These are phyloP conservation scores for Himalopsyche phryganea DNA, from an alignment of 1,140 invertebrate species.

Conservation along the genomic window DNA sequence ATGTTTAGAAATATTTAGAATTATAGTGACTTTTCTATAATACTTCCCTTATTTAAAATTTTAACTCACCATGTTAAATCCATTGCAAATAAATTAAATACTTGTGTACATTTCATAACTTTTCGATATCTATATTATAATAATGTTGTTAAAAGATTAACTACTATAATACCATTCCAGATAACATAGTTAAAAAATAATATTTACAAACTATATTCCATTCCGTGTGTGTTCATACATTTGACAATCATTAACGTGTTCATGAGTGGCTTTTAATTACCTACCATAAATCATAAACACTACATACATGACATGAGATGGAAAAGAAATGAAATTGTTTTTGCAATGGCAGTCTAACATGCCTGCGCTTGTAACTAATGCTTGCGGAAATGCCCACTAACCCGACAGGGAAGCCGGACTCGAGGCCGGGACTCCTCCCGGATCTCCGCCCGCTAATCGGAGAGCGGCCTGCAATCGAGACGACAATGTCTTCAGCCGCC, in stretches of 20 bases:
- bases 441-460: conserved; percentile 63
- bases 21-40: no score
- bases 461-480: conserved; percentile 55
- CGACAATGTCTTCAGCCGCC: conserved; percentile 78
- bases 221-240: no score
- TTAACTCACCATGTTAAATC: no score
- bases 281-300: neutral
- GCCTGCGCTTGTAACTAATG: conserved; percentile 35
- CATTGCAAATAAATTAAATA: no score
- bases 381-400: conserved; percentile 34
- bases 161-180: no score
- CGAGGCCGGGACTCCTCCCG: conserved; percentile 57
- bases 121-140: no score
- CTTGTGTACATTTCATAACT: no score
- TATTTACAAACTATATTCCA: no score
- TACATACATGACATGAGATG: conserved; percentile 4
- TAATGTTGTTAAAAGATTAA: no score
- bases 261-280: neutral
- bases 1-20: no score
- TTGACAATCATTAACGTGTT: neutral
- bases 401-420: conserved; percentile 41
- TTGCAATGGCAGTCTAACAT: conserved; percentile 24
- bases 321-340: conserved; percentile 1
- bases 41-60: no score
- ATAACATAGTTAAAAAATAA: no score